Percentiles rank a stretch among this genome's conserved stretches.
These are phyloP conservation scores for Distichodus sexfasciatus DNA, from an alignment of 2,797 vertebrate genomes.

Conservation along the genomic window DNA sequence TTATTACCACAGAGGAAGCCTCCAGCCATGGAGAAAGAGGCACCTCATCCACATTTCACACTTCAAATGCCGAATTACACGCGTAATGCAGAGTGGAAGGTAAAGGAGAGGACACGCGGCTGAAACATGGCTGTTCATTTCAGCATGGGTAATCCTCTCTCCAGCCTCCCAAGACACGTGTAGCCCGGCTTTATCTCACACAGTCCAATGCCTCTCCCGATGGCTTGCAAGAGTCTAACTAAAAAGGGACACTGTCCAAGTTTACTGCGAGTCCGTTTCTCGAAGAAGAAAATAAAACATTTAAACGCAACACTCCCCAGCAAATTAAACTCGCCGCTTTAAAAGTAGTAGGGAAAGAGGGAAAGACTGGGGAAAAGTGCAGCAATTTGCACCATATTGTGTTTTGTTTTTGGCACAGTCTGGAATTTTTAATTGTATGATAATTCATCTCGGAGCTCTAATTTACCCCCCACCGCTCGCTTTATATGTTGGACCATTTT, in stretches of 20 bases:
- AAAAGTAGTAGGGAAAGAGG: constrained; percentile 43
- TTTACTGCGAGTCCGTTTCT: not conserved
- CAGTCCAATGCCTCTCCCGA: not conserved
- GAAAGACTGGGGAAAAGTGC: constrained; percentile 55
- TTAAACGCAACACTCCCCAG: constrained; percentile 31
- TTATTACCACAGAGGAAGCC: constrained; percentile 57
- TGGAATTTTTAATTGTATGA: constrained; percentile 87
- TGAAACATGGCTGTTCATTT: constrained; percentile 41
- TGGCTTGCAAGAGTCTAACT: not conserved
- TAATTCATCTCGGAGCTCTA: constrained; percentile 92
- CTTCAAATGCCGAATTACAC: constrained; percentile 51
- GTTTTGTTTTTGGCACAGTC: constrained; percentile 83
- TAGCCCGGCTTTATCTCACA: constrained; percentile 27
- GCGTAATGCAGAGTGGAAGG: constrained; percentile 45
- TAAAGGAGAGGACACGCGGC: constrained; percentile 24
- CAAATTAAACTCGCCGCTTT: constrained; percentile 33
- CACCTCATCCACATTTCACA: constrained; percentile 53
- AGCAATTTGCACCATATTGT: constrained; percentile 76
- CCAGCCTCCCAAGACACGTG: constrained; percentile 19
- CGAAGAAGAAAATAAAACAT: constrained; percentile 36
- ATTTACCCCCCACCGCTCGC: constrained; percentile 88
- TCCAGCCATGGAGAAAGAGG: constrained; percentile 47
- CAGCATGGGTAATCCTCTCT: constrained; percentile 25
- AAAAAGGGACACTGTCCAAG: not conserved
- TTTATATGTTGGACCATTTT: constrained; percentile 83